Evolutionary conservation across 2,797 vertebrate genomes (phyloP), one percentile per base, ranked within the genome.

Genomic region (Anguilla obscura): DNA sequence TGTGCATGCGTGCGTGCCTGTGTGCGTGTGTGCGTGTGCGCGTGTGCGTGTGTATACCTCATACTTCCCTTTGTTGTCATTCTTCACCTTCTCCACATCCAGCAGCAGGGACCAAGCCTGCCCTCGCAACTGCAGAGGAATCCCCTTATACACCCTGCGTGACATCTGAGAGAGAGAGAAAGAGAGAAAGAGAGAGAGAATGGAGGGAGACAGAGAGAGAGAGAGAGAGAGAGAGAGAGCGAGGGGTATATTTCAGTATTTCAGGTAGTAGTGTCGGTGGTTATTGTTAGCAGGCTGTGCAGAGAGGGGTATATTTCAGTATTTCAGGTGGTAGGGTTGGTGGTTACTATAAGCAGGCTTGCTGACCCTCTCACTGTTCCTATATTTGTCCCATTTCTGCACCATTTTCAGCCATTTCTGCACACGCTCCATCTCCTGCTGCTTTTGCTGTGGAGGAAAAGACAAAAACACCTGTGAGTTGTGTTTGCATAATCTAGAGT

Each of bases 391-490:
- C 97, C 98, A 98, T 79, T 97, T 98, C 93, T 95, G 96, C 92
- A 97, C 93, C 98, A 98, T 98, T 95, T 98, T 98, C 74, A 97
- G 92, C 97, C 97, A 98, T 95, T 98, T 98, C 90, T 96, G 94
- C 90, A 97, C 97, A 0, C 97, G 95, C 91, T 97, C 96, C 0
- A 98, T 93, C 92, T 98, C 98, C 87, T 96, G 96, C 33, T 95
- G 96, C 88, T 97, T 98, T 95, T 96, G 96, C 98, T 98, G 93
- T 0, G 48, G 66, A 90, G 3, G 80, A 12, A 82, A 80, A 63
- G 86, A 87, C 30, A 90, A 66, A 8, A 60, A 6, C 18, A 9
- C 18, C 4, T 10, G 24, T 71, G 66, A 71, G 24, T 3, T 1
- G 66, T 30, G 66, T 30, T 27, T 30, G 12, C 4, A 30, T 3